Evolutionary conservation across 2,888 invertebrate genomes (phyloP), one percentile per base, ranked within the genome.

Genomic region (Cryptophagus acutangulus): DNA sequence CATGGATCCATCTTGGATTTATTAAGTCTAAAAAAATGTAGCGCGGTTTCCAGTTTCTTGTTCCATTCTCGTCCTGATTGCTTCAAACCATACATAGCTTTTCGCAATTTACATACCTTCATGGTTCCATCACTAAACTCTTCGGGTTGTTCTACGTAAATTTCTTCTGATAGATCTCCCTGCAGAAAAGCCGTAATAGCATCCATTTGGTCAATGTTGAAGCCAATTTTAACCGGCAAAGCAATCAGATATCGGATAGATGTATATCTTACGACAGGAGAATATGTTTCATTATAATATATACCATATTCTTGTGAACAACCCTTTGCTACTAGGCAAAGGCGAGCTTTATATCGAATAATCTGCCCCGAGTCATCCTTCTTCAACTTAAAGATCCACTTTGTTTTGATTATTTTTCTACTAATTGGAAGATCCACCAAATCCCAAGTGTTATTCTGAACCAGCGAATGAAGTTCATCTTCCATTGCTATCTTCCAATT

Each of bases 31-130:
- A 17, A 20, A 2, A 6, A 9, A 3, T 16, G 12, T 26, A 50
- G 18, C 33, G 28, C 24, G 8, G 24, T 17, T 30, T 38, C 36
- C 14, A 48, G 18, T 33, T 25, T 41, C 9, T 15, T n/a, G 14
- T 46, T 36, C 43, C 46, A 44, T 2, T 30, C 37, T 30, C 37
- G 37, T 30, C 40, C 33, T 2, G 46, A 20, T 33, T 49, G 45
- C 34, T 45, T 45, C 1, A 48, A 33, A 3, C 46, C 43, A 29
- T 46, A 46, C 6, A 46, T 16, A 2, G 41, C 36, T 14, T 36
- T 44, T 15, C 42, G 31, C 10, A 41, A 26, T 17, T 16, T 36
- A 3, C 29, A 41, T 24, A 34, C 40, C 38, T 33, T 43, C 16
- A 33, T 30, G n/a, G 15, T 28, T 12, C 8, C 28, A 25, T 37